These are phyloP conservation scores for Tolypeutes matacus DNA, from an alignment of 2,797 vertebrate genomes.

Conservation along the genomic window DNA sequence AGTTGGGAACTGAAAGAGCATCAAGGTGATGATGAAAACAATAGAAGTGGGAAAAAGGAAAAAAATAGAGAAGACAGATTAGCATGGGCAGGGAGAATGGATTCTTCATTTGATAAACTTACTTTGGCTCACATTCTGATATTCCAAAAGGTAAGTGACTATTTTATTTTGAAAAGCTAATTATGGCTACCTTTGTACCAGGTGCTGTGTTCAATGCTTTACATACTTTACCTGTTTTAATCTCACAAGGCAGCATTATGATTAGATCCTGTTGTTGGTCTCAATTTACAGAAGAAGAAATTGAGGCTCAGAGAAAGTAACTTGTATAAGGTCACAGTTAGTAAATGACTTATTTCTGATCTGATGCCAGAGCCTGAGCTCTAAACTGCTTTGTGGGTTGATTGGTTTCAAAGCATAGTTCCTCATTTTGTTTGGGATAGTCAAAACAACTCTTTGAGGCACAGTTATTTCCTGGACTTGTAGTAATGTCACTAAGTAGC, in stretches of 20 bases:
- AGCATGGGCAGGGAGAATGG: neutral
- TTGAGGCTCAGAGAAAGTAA: neutral
- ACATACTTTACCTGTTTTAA: neutral
- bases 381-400: neutral
- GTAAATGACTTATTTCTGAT: neutral
- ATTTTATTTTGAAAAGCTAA: neutral
- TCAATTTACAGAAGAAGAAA: neutral
- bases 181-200: neutral
- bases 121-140: neutral
- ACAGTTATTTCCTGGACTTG: neutral
- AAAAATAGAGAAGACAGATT: too few relatives aligned
- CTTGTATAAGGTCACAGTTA: neutral
- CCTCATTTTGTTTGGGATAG: neutral
- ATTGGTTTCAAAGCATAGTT: neutral
- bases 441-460: neutral
- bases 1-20: neutral
- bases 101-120: neutral
- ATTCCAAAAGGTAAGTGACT: neutral
- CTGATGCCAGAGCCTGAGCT: neutral
- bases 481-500: neutral
- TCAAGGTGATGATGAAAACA: neutral
- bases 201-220: neutral
- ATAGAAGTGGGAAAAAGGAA: neutral
- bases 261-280: neutral
- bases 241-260: neutral